phyloP scores from a whole-genome alignment of 2,797 vertebrate genomes.

The Thripadectes ignobilis region DNA sequence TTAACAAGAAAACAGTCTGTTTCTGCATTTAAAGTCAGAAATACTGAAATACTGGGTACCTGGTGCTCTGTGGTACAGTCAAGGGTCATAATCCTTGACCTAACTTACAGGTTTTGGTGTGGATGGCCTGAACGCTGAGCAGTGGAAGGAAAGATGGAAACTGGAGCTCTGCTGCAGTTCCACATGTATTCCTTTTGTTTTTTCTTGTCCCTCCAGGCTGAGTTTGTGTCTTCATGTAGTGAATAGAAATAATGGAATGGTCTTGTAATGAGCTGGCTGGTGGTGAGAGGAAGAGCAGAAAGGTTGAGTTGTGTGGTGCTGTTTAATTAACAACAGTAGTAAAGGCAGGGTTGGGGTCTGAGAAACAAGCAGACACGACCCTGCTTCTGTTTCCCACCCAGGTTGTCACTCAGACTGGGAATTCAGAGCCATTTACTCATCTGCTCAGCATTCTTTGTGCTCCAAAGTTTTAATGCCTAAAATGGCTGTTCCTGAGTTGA shows the following conservation, averaged over 20 bases:
- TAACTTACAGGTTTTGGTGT: not conserved
- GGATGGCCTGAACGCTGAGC: not conserved
- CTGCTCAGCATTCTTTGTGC: not conserved
- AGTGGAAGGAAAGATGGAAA: not conserved
- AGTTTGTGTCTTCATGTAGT: not conserved
- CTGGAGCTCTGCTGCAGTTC: not conserved
- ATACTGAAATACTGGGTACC: not conserved
- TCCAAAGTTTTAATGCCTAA: not conserved
- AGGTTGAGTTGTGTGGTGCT: not conserved
- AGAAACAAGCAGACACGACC: not conserved
- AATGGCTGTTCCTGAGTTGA: not conserved
- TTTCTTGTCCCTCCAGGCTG: not conserved
- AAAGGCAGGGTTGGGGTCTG: not conserved
- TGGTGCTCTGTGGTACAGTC: not conserved
- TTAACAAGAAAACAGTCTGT: not conserved
- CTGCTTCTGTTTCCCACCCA: not conserved
- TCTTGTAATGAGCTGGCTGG: not conserved
- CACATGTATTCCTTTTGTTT: not conserved
- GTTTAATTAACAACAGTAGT: not conserved
- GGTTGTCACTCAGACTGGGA: not conserved
- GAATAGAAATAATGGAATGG: not conserved
- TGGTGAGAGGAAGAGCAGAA: not conserved
- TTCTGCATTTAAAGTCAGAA: not conserved
- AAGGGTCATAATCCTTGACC: not conserved
- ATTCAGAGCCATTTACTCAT: not conserved